Conservation (phyloP, 2,797 vertebrate genomes). For the Gastrophryne carolinensis region DNA sequence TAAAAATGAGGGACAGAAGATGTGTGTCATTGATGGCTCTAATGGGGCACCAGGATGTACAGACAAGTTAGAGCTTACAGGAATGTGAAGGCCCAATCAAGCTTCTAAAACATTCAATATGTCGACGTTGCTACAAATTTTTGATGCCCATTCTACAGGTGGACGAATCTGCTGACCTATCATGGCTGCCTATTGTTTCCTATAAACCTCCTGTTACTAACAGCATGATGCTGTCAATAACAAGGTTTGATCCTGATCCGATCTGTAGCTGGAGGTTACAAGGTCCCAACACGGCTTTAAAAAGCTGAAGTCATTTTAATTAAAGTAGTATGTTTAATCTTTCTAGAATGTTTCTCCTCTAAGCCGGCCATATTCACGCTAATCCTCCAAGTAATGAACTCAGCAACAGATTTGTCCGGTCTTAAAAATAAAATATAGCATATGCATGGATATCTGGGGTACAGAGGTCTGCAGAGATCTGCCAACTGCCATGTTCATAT, state of each 20-base stretch:
- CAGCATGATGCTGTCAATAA: background rate
- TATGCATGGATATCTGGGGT: too few species aligned
- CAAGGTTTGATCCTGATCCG: background rate
- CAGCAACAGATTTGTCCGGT: background rate
- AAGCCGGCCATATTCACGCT: background rate
- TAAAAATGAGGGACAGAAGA: too few species aligned
- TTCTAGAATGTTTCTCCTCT: background rate
- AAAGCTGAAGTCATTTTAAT: background rate
- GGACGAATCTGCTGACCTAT: background rate
- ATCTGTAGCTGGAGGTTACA: background rate
- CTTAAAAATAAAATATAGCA: too few species aligned
- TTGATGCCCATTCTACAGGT: too few species aligned
- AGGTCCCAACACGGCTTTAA: background rate
- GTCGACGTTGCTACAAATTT: too few species aligned
- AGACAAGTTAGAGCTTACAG: too few species aligned
- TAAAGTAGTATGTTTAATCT: background rate
- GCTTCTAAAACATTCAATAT: too few species aligned
- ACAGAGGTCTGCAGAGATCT: too few species aligned
- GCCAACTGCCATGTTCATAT: too few species aligned
- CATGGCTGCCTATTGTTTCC: background rate
- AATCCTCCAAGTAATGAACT: background rate
- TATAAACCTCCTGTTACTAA: background rate
- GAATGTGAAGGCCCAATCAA: too few species aligned
- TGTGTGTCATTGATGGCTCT: too few species aligned
- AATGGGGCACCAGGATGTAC: too few species aligned